phyloP scores from a whole-genome alignment of 2,113 vertebrate genomes.

The Microtus richardsoni region DNA sequence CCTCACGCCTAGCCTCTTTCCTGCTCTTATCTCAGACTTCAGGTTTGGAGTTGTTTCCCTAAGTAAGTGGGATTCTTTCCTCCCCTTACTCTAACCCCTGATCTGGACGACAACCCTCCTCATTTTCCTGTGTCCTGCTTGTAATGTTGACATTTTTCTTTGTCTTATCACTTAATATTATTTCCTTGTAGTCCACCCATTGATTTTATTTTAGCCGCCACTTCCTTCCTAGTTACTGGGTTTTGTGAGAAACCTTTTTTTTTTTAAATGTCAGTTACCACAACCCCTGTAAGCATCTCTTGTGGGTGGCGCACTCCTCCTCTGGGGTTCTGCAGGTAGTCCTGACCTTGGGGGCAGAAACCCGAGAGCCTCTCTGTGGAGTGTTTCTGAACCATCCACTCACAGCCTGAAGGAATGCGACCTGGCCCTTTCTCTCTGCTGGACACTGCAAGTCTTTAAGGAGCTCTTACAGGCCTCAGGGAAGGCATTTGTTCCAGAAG shows the following conservation, averaged over 20 bases:
- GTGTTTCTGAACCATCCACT: not conserved
- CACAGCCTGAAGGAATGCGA: accelerated
- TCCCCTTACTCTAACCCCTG: accelerated
- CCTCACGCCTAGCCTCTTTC: not conserved
- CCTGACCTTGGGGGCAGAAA: not conserved
- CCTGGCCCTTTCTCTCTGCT: accelerated
- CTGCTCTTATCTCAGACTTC: not conserved
- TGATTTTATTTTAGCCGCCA: constrained; percentile 78
- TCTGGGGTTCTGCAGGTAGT: not conserved
- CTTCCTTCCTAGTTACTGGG: constrained; percentile 77
- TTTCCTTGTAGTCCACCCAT: constrained; percentile 73
- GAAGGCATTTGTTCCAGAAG: not conserved
- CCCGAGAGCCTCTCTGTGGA: not conserved
- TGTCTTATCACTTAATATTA: constrained; percentile 77
- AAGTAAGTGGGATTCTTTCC: not conserved
- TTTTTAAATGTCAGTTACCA: not conserved
- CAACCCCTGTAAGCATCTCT: not conserved
- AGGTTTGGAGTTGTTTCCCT: not conserved
- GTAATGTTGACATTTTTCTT: constrained; percentile 34
- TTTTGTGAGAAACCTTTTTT: constrained; percentile 58
- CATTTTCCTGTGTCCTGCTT: constrained; percentile 16
- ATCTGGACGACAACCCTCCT: not conserved
- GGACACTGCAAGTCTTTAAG: not conserved
- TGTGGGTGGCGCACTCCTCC: accelerated
- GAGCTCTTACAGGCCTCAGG: not conserved